A percentile compares a stretch with the other conserved stretches of the same genome.
Evolutionary conservation across 2,113 vertebrate species (phyloP).

Genomic region (Mugil cephalus): DNA sequence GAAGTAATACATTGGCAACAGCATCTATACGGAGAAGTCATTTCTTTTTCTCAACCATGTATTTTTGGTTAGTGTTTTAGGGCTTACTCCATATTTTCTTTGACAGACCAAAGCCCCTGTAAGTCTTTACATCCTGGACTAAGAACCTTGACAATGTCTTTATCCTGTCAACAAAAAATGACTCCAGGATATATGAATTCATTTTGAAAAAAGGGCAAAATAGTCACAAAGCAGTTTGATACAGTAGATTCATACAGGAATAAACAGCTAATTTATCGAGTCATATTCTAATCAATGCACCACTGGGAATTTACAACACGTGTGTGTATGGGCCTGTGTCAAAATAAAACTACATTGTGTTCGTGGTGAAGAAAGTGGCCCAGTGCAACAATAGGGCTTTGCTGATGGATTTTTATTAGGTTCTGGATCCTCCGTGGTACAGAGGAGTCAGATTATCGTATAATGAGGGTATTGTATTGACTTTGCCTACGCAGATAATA

Average conservation of each 20-base stretch:
- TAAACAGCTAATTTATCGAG: neutral
- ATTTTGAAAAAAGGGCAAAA: neutral
- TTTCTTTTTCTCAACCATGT: neutral
- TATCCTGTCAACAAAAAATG: neutral
- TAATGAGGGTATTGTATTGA: neutral
- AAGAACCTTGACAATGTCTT: neutral
- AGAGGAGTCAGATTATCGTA: no score
- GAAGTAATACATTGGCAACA: constrained; percentile 9
- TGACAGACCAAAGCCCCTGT: constrained; percentile 1
- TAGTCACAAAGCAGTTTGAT: neutral
- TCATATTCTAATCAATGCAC: neutral
- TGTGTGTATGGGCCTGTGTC: neutral
- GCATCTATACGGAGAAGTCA: neutral
- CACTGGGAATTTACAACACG: neutral
- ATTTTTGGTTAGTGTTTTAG: constrained; percentile 5
- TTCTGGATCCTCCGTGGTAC: no score
- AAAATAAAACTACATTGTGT: neutral
- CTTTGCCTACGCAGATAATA: neutral
- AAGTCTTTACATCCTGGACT: no score
- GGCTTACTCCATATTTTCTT: neutral
- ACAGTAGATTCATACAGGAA: no score
- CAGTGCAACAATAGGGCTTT: neutral
- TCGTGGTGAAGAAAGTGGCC: neutral
- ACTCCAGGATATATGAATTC: neutral
- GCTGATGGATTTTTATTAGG: neutral